These are phyloP conservation scores for Ptilorrhoa leucosticta DNA, from an alignment of 2,113 vertebrate genomes.

Conservation along the genomic window DNA sequence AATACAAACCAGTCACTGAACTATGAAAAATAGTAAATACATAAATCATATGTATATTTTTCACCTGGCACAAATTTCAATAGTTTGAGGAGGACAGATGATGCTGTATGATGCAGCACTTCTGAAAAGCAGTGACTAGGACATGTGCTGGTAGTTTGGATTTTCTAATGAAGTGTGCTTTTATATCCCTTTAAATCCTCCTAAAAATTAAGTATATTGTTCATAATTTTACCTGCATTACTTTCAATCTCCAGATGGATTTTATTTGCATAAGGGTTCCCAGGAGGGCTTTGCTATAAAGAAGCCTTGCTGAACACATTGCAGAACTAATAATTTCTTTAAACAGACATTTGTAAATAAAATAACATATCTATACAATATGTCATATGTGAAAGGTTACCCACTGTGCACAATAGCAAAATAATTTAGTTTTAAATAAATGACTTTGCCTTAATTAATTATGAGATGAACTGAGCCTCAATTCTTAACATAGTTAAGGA, in stretches of 20 bases:
- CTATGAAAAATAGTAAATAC: not conserved
- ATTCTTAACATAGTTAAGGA: not conserved
- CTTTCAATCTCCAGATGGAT: conserved; percentile 34
- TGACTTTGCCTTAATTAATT: conserved; percentile 1
- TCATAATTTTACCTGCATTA: conserved; percentile 29
- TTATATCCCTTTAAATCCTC: conserved; percentile 2
- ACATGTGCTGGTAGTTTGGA: not conserved
- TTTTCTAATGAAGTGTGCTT: conserved; percentile 27
- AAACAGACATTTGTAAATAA: conserved; percentile 1
- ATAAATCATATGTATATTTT: not conserved
- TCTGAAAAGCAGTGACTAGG: not conserved
- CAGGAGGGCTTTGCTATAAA: not conserved
- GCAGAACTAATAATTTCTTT: not conserved
- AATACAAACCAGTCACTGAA: not conserved
- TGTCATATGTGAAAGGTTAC: not conserved
- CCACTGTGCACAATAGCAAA: not conserved
- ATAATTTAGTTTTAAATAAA: not conserved
- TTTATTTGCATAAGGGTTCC: conserved; percentile 28
- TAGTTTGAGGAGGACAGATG: not conserved
- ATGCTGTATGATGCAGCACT: not conserved
- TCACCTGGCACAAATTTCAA: not conserved
- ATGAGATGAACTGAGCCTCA: not conserved
- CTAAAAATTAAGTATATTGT: conserved; percentile 20
- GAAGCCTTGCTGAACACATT: not conserved
- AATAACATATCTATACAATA: not conserved